A percentile compares a stretch with the other conserved stretches of the same genome.
These are phyloP conservation scores for Poecile montanus DNA, from an alignment of 2,797 vertebrate species.

Conservation along the genomic window DNA sequence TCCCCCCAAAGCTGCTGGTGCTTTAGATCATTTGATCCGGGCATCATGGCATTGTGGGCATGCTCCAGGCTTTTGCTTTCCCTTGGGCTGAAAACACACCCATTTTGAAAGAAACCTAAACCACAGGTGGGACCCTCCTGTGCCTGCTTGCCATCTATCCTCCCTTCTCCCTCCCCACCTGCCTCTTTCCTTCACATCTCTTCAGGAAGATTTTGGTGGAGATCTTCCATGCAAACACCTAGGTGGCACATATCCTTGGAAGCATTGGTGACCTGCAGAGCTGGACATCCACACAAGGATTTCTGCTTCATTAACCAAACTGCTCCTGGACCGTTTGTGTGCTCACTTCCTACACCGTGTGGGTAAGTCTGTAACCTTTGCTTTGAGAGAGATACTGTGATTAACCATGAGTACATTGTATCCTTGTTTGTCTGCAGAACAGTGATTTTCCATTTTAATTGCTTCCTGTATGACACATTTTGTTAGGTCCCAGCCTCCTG, in stretches of 20 bases:
- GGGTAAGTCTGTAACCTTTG: background rate
- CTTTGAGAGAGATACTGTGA: background rate
- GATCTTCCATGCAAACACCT: background rate
- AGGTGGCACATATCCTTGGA: background rate
- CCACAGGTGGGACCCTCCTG: background rate
- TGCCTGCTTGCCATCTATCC: background rate
- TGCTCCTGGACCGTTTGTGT: background rate
- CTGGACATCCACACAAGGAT: background rate
- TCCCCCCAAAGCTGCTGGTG: background rate
- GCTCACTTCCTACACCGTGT: background rate
- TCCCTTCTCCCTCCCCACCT: background rate
- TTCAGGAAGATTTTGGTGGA: background rate
- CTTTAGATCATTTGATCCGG: background rate
- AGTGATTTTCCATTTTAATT: background rate
- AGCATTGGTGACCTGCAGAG: background rate
- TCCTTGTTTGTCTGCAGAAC: background rate
- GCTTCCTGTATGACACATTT: background rate
- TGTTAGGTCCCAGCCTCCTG: background rate
- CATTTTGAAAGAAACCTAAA: background rate
- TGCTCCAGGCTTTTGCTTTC: background rate
- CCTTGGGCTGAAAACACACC: background rate
- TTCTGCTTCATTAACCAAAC: background rate
- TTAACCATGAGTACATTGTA: rapidly evolving
- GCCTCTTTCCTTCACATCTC: background rate
- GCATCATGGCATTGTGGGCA: background rate